These are phyloP conservation scores for Theristicus caerulescens DNA, from an alignment of 2,113 vertebrate genomes.

Conservation along the genomic window DNA sequence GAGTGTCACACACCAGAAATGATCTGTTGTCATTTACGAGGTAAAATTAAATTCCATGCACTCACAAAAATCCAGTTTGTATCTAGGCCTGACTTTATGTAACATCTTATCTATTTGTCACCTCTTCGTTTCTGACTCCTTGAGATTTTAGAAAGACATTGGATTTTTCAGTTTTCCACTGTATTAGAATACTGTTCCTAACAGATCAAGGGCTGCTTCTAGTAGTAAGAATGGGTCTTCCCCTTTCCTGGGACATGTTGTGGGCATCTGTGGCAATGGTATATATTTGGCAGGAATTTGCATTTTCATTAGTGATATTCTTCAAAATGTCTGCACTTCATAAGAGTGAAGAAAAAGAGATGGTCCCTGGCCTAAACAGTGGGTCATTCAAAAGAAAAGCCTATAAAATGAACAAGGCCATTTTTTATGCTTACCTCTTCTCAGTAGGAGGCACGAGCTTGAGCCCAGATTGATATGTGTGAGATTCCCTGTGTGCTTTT, in stretches of 20 bases:
- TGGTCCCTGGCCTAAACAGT: background rate
- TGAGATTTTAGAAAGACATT: background rate
- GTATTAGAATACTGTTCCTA: background rate
- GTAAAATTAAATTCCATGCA: background rate
- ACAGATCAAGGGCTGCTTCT: background rate
- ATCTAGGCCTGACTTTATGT: background rate
- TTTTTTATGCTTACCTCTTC: background rate
- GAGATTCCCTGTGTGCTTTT: background rate
- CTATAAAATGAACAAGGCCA: background rate
- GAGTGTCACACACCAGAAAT: background rate
- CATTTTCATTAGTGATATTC: background rate
- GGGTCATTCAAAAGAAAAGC: background rate
- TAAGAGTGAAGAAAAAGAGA: background rate
- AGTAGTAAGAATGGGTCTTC: background rate
- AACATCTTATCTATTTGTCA: background rate
- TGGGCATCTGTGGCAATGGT: background rate
- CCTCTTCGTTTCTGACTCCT: background rate
- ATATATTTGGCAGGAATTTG: background rate
- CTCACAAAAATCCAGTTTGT: background rate
- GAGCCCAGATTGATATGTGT: background rate
- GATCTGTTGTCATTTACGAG: background rate
- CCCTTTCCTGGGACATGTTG: background rate
- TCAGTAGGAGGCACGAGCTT: background rate
- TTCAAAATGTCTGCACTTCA: background rate
- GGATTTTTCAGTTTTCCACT: background rate